A percentile compares a stretch with the other conserved stretches of the same genome.
Evolutionary conservation across 92 coral and sea anemone species (phyloP).

Genomic region (Siderastrea radians): DNA sequence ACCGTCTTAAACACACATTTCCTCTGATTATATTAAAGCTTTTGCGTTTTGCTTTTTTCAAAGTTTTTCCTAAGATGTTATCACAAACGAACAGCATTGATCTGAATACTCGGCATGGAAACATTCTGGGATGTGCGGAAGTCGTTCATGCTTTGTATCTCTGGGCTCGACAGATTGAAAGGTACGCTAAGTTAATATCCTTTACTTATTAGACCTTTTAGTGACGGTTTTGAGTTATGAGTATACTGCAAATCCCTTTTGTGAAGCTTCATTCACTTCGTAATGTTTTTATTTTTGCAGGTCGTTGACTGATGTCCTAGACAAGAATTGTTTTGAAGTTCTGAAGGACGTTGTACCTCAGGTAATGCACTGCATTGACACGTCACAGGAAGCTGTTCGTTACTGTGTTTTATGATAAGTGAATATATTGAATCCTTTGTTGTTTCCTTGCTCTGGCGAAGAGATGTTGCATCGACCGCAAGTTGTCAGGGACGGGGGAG

Average conservation of each 20-base stretch:
- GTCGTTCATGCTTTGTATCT: slow-evolving; percentile 82
- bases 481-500: no score
- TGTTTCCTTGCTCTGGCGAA: no score
- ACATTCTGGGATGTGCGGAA: slow-evolving; percentile 90
- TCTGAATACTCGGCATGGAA: slow-evolving; percentile 92
- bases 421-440: no score
- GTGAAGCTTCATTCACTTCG: background rate
- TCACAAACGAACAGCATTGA: slow-evolving; percentile 83
- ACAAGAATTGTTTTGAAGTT: slow-evolving; percentile 58
- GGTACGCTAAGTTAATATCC: slow-evolving; percentile 40
- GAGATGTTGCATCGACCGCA: no score
- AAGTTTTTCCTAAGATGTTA: slow-evolving; percentile 89
- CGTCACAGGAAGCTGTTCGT: no score
- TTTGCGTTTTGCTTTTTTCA: slow-evolving; percentile 3
- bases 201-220: background rate
- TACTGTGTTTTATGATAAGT: no score
- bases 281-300: slow-evolving; percentile 45
- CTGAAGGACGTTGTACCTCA: slow-evolving; percentile 85
- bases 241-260: background rate
- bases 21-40: background rate
- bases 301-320: slow-evolving; percentile 67
- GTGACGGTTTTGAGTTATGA: background rate
- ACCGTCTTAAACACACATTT: background rate
- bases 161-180: slow-evolving; percentile 65
- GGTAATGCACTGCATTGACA: slow-evolving; percentile 48